Percentiles rank a stretch among this genome's conserved stretches.
Conservation (phyloP, 2,888 invertebrate genomes). For the Aleiodes alternator region DNA sequence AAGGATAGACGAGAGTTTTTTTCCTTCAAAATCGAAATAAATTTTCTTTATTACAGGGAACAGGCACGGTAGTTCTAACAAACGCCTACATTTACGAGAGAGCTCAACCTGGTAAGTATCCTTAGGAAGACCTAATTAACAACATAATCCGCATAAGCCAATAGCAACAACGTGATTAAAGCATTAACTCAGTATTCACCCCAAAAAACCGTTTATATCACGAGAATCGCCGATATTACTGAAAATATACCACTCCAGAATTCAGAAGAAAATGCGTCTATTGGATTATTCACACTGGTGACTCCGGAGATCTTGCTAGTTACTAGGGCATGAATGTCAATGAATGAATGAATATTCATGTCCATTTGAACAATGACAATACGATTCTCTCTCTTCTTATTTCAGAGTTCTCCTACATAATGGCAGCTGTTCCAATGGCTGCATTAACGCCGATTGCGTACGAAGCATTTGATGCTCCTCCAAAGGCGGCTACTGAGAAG, state of each 20-base stretch:
- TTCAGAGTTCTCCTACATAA: conserved; percentile 77
- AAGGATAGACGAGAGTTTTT: no score
- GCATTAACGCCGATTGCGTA: conserved; percentile 62
- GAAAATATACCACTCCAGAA: conserved; percentile 19
- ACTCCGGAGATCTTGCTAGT: conserved; percentile 36
- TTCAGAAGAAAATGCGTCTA: not conserved
- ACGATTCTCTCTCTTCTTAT: conserved; percentile 51
- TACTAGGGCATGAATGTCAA: conserved; percentile 26
- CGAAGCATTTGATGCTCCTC: conserved; percentile 60
- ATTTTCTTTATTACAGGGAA: conserved; percentile 79
- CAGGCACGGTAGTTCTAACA: conserved; percentile 86
- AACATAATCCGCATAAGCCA: conserved; percentile 44
- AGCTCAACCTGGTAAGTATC: conserved; percentile 80
- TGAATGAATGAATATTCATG: conserved; percentile 25
- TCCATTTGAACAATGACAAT: conserved; percentile 64
- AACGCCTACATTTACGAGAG: conserved; percentile 82
- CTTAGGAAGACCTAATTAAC: conserved; percentile 2
- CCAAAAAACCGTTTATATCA: conserved; percentile 37
- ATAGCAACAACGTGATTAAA: conserved; percentile 52
- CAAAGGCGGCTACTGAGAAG: conserved; percentile 67
- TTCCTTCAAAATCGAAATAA: not conserved
- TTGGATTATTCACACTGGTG: conserved; percentile 27
- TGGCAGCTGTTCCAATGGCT: conserved; percentile 58
- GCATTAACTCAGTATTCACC: conserved; percentile 43
- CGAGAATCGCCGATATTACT: conserved; percentile 11